Conservation (phyloP, 2,113 vertebrate genomes). For the Pygoscelis antarcticus region DNA sequence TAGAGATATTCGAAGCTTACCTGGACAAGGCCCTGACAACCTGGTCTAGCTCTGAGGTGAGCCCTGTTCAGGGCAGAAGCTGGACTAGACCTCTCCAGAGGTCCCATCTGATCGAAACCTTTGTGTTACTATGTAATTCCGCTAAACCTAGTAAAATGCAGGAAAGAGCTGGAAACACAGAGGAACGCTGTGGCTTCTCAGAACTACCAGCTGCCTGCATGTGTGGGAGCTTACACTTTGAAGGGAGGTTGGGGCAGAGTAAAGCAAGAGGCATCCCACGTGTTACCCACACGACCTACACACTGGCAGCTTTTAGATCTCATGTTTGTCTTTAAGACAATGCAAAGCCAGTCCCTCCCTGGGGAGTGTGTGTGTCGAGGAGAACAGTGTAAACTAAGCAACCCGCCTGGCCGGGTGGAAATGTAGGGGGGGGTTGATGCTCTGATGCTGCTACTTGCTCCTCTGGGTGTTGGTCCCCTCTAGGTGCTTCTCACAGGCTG, state of each 20-base stretch:
- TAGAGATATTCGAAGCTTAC: not conserved
- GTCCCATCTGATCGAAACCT: not conserved
- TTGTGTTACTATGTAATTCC: not conserved
- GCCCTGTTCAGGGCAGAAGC: not conserved
- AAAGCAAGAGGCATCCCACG: not conserved
- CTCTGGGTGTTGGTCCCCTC: not conserved
- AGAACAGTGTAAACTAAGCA: not conserved
- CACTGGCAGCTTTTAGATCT: not conserved
- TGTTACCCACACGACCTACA: not conserved
- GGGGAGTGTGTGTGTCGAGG: not conserved
- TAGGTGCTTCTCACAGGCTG: not conserved
- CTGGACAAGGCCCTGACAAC: not conserved
- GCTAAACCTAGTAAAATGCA: not conserved
- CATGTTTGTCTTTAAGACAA: not conserved
- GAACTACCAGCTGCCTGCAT: not conserved
- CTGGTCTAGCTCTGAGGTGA: not conserved
- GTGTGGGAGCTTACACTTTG: not conserved
- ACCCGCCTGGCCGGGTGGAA: not conserved
- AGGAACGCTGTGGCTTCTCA: not conserved
- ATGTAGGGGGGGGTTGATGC: accelerated
- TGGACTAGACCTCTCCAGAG: not conserved
- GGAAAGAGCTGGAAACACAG: not conserved
- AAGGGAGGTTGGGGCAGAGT: not conserved
- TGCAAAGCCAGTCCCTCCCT: not conserved
- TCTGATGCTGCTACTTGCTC: not conserved